These are phyloP conservation scores for Priocnemis perturbator DNA, from an alignment of 2,888 invertebrate genomes.

Conservation along the genomic window DNA sequence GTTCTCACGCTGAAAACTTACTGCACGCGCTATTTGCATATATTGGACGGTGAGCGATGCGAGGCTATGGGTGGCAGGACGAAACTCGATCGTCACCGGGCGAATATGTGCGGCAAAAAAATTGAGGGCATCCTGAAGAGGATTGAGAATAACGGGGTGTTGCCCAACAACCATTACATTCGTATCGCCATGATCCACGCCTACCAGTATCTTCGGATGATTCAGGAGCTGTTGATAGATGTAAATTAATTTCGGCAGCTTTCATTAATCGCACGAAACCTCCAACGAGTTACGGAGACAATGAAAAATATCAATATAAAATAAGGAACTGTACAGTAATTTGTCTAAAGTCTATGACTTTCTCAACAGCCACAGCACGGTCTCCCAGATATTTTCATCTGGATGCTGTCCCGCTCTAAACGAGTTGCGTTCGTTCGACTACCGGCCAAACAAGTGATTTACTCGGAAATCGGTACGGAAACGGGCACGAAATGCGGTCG, in stretches of 20 bases:
- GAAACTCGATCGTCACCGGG: conserved; percentile 66
- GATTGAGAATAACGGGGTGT: conserved; percentile 65
- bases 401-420: conserved; percentile 77
- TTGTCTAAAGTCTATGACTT: too few relatives aligned
- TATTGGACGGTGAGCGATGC: conserved; percentile 60
- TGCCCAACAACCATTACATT: conserved; percentile 64
- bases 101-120: conserved; percentile 63
- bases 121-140: conserved; percentile 63
- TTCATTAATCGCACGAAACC: too few relatives aligned
- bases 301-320: too few relatives aligned
- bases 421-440: conserved; percentile 77
- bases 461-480: conserved; percentile 74
- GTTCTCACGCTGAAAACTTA: conserved; percentile 65
- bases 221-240: conserved; percentile 75
- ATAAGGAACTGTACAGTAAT: too few relatives aligned
- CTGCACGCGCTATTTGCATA: conserved; percentile 73
- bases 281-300: too few relatives aligned
- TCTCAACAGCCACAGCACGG: conserved; percentile 76
- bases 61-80: conserved; percentile 64
- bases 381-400: conserved; percentile 79
- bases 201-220: conserved; percentile 73
- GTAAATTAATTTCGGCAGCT: conserved; percentile 64
- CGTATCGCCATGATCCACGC: conserved; percentile 69
- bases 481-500: conserved; percentile 77
- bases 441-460: conserved; percentile 75